Conservation (phyloP, 2,888 invertebrate genomes). For the Cordylochernes scorpioides region DNA sequence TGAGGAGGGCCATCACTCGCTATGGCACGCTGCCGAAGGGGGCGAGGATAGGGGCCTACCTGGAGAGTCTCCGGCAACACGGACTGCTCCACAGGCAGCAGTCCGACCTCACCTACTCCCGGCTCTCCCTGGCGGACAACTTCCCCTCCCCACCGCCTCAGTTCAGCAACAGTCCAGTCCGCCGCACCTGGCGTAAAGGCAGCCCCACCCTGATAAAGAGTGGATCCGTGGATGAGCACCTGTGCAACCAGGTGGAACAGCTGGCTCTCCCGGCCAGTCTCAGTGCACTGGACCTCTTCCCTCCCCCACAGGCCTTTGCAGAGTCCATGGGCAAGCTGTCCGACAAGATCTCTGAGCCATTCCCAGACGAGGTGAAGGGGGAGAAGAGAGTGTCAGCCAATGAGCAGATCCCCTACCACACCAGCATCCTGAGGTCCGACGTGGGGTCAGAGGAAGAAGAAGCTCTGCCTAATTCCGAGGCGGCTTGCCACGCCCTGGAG, state of each 20-base stretch:
- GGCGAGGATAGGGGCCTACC: slow-evolving; percentile 77
- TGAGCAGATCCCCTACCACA: too few relatives aligned
- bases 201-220: slow-evolving; percentile 13
- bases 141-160: slow-evolving; percentile 8
- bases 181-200: slow-evolving; percentile 9
- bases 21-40: slow-evolving; percentile 92
- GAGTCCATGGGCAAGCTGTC: too few relatives aligned
- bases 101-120: slow-evolving; percentile 20
- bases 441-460: too few relatives aligned
- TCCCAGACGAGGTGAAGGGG: too few relatives aligned
- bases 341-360: too few relatives aligned
- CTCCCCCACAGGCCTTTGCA: too few relatives aligned
- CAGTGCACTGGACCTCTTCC: too few relatives aligned
- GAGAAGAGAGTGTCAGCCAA: too few relatives aligned
- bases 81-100: slow-evolving; percentile 25
- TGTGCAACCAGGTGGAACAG: slow-evolving; percentile 6
- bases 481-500: too few relatives aligned
- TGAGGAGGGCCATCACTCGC: slow-evolving; percentile 58
- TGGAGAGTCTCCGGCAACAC: slow-evolving; percentile 68
- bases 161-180: slow-evolving; percentile 10
- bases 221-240: slow-evolving; percentile 12
- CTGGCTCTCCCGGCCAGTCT: too few relatives aligned
- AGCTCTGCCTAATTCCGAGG: too few relatives aligned
- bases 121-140: slow-evolving; percentile 8
- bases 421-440: too few relatives aligned